These are phyloP conservation scores for Anolis carolinensis DNA, from an alignment of 2,113 vertebrate genomes.

Conservation along the genomic window DNA sequence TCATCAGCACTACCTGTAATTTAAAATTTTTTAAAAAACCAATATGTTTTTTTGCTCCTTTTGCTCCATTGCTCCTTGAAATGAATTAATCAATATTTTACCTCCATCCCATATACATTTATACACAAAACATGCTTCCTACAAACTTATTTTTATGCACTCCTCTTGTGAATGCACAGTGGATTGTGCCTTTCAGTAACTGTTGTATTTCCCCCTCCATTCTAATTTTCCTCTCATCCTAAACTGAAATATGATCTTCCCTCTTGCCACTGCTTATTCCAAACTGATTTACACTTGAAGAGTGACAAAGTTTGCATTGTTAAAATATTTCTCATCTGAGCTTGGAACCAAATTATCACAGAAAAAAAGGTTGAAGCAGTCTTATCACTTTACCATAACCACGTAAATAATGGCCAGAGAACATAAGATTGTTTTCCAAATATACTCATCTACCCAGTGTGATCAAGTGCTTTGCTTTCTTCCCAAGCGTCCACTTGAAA, in stretches of 20 bases:
- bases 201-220: not conserved
- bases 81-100: not conserved
- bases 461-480: not conserved
- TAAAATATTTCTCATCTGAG: not conserved
- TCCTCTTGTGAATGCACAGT: not conserved
- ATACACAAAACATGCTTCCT: not conserved
- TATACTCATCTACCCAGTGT: not conserved
- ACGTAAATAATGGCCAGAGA: not conserved
- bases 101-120: too few relatives aligned
- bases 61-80: not conserved
- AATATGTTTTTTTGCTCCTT: too few relatives aligned
- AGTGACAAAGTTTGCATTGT: not conserved
- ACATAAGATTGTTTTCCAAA: not conserved
- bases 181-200: not conserved
- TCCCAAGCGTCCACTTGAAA: not conserved
- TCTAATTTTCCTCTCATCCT: not conserved
- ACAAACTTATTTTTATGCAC: not conserved
- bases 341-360: not conserved
- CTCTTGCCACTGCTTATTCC: not conserved
- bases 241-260: too few relatives aligned
- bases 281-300: not conserved
- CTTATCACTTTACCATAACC: not conserved
- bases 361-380: not conserved
- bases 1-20: constrained; percentile 44
- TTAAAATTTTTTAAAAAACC: too few relatives aligned